Percentiles rank a stretch among this genome's conserved stretches.
phyloP scores from a whole-genome alignment of 2,888 invertebrate species.

The Drosophila meridiana region DNA sequence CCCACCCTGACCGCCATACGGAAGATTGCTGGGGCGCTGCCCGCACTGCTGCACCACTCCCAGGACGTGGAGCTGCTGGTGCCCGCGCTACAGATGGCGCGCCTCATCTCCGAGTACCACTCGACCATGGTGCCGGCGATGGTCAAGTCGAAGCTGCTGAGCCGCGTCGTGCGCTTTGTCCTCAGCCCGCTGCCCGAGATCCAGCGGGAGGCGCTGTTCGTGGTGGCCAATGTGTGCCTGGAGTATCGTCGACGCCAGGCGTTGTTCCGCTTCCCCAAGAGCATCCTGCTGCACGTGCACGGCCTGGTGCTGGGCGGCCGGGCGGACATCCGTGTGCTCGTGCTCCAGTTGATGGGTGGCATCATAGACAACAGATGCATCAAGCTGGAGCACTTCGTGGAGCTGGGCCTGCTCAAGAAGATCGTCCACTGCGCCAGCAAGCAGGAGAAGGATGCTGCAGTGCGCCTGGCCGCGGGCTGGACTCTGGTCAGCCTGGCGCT shows the following conservation, averaged over 20 bases:
- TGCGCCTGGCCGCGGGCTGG: slow-evolving; percentile 52
- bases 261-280: slow-evolving; percentile 34
- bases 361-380: slow-evolving; percentile 55
- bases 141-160: slow-evolving; percentile 29
- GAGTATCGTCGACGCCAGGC: slow-evolving; percentile 23
- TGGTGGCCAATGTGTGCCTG: slow-evolving; percentile 47
- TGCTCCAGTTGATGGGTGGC: slow-evolving; percentile 40
- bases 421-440: slow-evolving; percentile 43
- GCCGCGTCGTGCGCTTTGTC: slow-evolving; percentile 32
- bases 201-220: slow-evolving; percentile 52
- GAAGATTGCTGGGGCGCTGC: slow-evolving; percentile 30
- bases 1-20: slow-evolving; percentile 24
- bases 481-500: slow-evolving; percentile 42
- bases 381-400: slow-evolving; percentile 35
- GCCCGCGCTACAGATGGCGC: slow-evolving; percentile 36
- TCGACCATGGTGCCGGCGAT: slow-evolving; percentile 36
- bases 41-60: slow-evolving; percentile 6
- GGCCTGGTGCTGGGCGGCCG: slow-evolving; percentile 32
- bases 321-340: slow-evolving; percentile 38
- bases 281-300: slow-evolving; percentile 43
- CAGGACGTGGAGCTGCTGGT: slow-evolving; percentile 42
- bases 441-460: slow-evolving; percentile 10
- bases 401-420: slow-evolving; percentile 34
- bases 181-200: slow-evolving; percentile 44
- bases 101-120: slow-evolving; percentile 55